These are phyloP conservation scores for Latrodectus geometricus DNA, from an alignment of 1,140 invertebrate species.

Conservation along the genomic window DNA sequence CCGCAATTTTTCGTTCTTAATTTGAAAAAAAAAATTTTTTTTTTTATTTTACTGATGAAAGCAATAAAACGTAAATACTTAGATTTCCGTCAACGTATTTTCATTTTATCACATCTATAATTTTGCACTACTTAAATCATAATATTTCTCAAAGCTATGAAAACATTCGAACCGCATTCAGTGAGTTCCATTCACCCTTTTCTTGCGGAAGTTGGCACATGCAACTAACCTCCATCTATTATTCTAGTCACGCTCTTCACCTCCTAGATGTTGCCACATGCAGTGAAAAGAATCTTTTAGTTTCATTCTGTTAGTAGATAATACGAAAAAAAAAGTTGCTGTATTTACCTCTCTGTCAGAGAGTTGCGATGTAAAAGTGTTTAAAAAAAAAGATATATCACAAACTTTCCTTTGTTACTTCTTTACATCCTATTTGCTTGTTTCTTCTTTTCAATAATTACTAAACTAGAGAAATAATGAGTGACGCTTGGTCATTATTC, in stretches of 20 bases:
- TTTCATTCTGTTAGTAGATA: not conserved
- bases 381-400: not conserved
- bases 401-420: conserved; percentile 3
- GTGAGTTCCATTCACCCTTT: not conserved
- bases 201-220: conserved; percentile 10
- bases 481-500: not conserved
- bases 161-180: too few relatives aligned
- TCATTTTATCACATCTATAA: too few relatives aligned
- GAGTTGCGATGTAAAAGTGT: not conserved
- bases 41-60: too few relatives aligned
- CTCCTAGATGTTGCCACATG: not conserved
- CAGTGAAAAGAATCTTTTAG: not conserved
- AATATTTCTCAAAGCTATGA: too few relatives aligned
- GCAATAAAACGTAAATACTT: too few relatives aligned
- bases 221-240: conserved; percentile 14
- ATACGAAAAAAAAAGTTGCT: conserved; percentile 3
- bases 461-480: not conserved
- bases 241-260: conserved; percentile 17
- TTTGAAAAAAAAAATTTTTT: too few relatives aligned
- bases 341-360: conserved; percentile 8
- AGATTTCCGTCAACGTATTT: too few relatives aligned
- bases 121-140: too few relatives aligned
- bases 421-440: not conserved
- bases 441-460: not conserved
- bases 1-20: too few relatives aligned